Evolutionary conservation across 2,888 invertebrate genomes (phyloP).

Genomic region (Hanleya hanleyi): DNA sequence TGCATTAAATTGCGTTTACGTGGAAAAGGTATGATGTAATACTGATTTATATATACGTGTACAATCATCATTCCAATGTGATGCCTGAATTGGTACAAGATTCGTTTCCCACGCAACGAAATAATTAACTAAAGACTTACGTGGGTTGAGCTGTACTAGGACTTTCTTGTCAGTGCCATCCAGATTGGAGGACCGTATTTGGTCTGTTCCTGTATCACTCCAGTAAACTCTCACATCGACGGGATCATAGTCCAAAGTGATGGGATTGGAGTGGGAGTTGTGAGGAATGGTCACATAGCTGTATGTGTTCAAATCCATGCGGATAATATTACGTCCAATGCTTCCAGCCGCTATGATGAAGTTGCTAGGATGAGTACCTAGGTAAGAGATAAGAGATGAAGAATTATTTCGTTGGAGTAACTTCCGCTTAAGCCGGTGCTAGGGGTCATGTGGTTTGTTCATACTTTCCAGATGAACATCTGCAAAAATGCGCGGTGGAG

Average conservation of each 20-base stretch:
- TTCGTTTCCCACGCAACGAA: no score
- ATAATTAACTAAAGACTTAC: slow-evolving; percentile 30
- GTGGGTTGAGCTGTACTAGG: slow-evolving; percentile 38
- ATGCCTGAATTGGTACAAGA: no score
- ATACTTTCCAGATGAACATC: no score
- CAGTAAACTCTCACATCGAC: slow-evolving; percentile 83
- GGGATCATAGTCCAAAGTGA: slow-evolving; percentile 90
- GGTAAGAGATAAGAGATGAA: no score
- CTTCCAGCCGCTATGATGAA: slow-evolving; percentile 62
- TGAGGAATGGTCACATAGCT: slow-evolving; percentile 49
- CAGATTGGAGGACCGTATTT: slow-evolving; percentile 50
- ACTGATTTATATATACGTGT: no score
- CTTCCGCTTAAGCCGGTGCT: no score
- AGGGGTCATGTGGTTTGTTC: no score
- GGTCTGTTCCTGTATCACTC: slow-evolving; percentile 79
- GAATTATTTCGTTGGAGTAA: no score
- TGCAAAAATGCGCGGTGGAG: no score
- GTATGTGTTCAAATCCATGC: slow-evolving; percentile 82
- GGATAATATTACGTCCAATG: slow-evolving; percentile 80
- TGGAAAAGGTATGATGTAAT: no score
- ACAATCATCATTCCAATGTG: no score
- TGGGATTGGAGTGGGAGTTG: slow-evolving; percentile 78
- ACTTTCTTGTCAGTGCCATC: slow-evolving; percentile 44
- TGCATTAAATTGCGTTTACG: no score
- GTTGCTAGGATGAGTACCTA: slow-evolving; percentile 52